Base-by-base conservation (phyloP, 1,140 invertebrate species). In the Lasioglossum baleicum region DNA sequence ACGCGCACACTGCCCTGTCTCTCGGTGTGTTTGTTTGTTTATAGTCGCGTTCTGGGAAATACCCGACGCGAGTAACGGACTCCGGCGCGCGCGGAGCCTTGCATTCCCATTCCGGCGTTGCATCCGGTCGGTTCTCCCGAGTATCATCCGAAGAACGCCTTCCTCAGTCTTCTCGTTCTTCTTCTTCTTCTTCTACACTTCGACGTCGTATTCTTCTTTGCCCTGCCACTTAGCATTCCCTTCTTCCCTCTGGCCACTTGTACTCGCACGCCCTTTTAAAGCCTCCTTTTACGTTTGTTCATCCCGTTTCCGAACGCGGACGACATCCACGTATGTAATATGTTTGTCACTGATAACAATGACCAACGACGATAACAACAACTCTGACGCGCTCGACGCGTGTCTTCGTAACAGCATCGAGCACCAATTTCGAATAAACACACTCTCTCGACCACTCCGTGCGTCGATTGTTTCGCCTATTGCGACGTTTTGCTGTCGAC, bases 31-130 rank as follows among this genome's bases (percentile, higher is more conserved):
- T 89, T 89, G 90, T 91, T 91, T 92, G 91, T 92, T 92, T 92
- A 91, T 90, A 92, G 89, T 87, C 85, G 88, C 84, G 84, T 92
- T 92, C 91, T 91, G 88, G 88, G 91, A 92, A 92, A 90, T 90
- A 88, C 87, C 88, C 85, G 88, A 90, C 84, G 86, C 90, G 90
- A 88, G 88, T 92, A 92, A 92, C 91, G 91, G 91, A 90, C 88
- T 88, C 86, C 77, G 75, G 82, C 73, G 80, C 83, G 85, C 83
- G 87, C 84, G 82, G 67, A 83, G 82, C 82, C 88, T 83, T 88
- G 87, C 88, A 91, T 91, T 92, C 87, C 90, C 90, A 91, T 90
- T 92, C 90, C 88, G 86, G 86, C 84, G 74, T 81, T 91, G 90
- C 90, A 91, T 92, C 90, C 90, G 90, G 89, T 91, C 88, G 89